These are phyloP conservation scores for Odontophorus gujanensis DNA, from an alignment of 2,113 vertebrate species.

Conservation along the genomic window DNA sequence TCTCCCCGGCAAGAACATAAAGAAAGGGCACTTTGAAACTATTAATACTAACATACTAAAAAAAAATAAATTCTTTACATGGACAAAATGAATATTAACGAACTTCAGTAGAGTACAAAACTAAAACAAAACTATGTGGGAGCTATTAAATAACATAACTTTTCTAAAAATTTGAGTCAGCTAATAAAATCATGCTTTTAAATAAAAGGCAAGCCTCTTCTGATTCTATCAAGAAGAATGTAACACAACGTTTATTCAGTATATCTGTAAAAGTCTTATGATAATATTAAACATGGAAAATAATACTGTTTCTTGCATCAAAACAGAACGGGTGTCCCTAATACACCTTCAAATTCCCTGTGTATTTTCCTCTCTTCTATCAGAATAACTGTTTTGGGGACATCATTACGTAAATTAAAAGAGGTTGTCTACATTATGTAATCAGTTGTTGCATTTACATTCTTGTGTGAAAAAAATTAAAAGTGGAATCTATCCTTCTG, in stretches of 20 bases:
- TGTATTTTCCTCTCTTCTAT: not conserved
- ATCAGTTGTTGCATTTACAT: not conserved
- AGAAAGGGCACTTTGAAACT: conserved; percentile 77
- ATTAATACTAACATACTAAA: conserved; percentile 63
- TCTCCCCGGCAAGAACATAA: conserved; percentile 62
- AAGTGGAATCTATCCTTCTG: not conserved
- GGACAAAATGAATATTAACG: conserved; percentile 27
- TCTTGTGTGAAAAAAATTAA: not conserved
- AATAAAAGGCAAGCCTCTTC: not conserved
- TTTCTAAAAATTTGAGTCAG: not conserved
- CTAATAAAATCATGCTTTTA: not conserved
- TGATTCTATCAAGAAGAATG: not conserved
- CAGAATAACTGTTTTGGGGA: not conserved
- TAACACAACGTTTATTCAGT: not conserved
- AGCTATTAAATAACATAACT: not conserved
- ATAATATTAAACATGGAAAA: not conserved
- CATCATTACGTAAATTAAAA: not conserved
- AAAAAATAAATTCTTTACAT: conserved; percentile 23
- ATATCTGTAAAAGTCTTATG: not conserved
- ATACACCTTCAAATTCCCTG: not conserved
- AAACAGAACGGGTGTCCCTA: not conserved
- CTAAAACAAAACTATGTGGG: not conserved
- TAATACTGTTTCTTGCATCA: not conserved
- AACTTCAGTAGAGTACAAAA: not conserved
- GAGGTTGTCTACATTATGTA: not conserved